Percentiles rank a stretch among this genome's conserved stretches.
Evolutionary conservation across 2,797 vertebrate species (phyloP).

Genomic region (Chaenodraco wilsoni): DNA sequence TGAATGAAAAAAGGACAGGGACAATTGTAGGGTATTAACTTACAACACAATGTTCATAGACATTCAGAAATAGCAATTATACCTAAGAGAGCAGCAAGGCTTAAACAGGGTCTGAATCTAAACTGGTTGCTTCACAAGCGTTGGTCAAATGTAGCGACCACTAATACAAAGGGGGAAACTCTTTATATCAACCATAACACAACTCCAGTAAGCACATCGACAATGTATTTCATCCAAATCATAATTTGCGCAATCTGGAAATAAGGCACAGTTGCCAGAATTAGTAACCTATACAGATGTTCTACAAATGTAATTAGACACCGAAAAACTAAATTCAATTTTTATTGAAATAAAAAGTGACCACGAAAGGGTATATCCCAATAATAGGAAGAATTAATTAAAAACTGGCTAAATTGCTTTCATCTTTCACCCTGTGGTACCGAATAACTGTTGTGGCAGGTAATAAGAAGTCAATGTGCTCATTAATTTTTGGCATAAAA

Average conservation of each 20-base stretch:
- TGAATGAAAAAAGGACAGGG: neutral
- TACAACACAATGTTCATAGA: neutral
- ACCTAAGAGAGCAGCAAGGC: neutral
- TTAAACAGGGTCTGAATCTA: constrained; percentile 14
- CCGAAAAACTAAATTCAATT: neutral
- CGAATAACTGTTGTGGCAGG: neutral
- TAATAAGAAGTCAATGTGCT: neutral
- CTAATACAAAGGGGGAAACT: constrained; percentile 17
- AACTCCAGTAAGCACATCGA: constrained; percentile 7
- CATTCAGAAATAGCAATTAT: neutral
- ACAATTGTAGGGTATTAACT: constrained; percentile 10
- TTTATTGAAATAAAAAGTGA: neutral
- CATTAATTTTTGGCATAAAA: constrained; percentile 3
- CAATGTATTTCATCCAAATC: constrained; percentile 11
- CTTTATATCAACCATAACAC: constrained; percentile 24
- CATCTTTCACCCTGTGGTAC: neutral
- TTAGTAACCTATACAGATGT: neutral
- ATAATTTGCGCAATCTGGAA: neutral
- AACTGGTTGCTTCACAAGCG: constrained; percentile 13
- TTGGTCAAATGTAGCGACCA: neutral
- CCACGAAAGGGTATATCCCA: neutral
- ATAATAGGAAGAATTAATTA: neutral
- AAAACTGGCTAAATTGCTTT: neutral
- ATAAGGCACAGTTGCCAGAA: neutral
- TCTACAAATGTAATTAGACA: constrained; percentile 9